Percentiles rank a stretch among this genome's conserved stretches.
phyloP scores from a whole-genome alignment of 2,888 invertebrate species.

The Volucella inanis region DNA sequence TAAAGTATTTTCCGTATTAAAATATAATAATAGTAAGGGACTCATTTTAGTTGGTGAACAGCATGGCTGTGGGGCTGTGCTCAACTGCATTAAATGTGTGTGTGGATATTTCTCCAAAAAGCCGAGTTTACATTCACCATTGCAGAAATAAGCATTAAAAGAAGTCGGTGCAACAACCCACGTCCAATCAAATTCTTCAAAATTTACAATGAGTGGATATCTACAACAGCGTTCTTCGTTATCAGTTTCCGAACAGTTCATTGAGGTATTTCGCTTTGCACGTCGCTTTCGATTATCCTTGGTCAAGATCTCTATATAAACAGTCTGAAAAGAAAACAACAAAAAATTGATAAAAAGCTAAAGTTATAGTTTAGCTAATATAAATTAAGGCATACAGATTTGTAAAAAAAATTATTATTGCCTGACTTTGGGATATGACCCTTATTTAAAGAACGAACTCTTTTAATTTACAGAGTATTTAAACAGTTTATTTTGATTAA shows the following conservation, averaged over 20 bases:
- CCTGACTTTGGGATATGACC: not conserved
- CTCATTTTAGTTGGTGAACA: constrained; percentile 95
- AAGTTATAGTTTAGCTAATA: not conserved
- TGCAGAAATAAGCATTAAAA: constrained; percentile 98
- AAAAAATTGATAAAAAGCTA: not conserved
- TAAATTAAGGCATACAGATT: too few species aligned
- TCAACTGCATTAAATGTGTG: constrained; percentile 93
- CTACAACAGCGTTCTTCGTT: constrained; percentile 95
- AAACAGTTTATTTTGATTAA: too few species aligned
- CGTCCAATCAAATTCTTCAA: constrained; percentile 94
- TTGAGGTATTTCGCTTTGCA: constrained; percentile 90
- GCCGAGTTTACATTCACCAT: constrained; percentile 95
- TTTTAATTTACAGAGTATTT: too few species aligned
- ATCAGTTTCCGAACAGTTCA: constrained; percentile 90
- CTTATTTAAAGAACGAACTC: not conserved
- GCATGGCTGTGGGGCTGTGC: constrained; percentile 93
- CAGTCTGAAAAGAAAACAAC: constrained; percentile 77
- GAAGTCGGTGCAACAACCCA: constrained; percentile 98
- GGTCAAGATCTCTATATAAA: constrained; percentile 82
- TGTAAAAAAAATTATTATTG: not conserved
- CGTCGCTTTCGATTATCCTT: constrained; percentile 84
- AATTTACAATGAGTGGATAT: constrained; percentile 96
- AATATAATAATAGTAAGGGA: constrained; percentile 95
- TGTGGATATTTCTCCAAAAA: constrained; percentile 94
- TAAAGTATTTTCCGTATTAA: constrained; percentile 93